Conservation (phyloP, 2,888 invertebrate species). For the Stenodema calcarata region DNA sequence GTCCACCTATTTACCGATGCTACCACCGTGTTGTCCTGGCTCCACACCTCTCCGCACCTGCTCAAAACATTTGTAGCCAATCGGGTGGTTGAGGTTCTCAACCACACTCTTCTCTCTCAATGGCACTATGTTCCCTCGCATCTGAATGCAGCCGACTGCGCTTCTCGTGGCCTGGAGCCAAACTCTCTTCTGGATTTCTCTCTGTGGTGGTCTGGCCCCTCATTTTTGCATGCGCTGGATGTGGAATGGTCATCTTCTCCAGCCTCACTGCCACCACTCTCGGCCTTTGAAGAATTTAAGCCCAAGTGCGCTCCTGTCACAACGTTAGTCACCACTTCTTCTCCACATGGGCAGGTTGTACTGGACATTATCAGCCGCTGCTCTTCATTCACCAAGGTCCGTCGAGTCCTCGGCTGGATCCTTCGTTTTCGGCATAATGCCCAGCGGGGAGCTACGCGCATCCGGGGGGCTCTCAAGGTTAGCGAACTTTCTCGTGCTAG, state of each 20-base stretch:
- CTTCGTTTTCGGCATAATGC: too few relatives aligned
- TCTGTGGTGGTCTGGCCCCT: too few relatives aligned
- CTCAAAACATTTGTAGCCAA: too few relatives aligned
- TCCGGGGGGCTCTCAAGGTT: too few relatives aligned
- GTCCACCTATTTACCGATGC: slow-evolving; percentile 51
- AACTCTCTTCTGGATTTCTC: too few relatives aligned
- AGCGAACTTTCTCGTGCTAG: too few relatives aligned
- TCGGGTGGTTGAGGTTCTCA: neutral
- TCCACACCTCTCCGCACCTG: slow-evolving; percentile 54
- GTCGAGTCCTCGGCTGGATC: too few relatives aligned
- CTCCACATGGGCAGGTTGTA: too few relatives aligned
- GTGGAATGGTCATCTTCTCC: too few relatives aligned
- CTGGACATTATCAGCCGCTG: neutral
- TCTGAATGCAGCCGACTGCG: neutral
- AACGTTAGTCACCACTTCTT: too few relatives aligned
- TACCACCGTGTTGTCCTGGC: slow-evolving; percentile 55
- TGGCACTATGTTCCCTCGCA: neutral
- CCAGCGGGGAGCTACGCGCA: too few relatives aligned
- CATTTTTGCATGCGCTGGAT: neutral
- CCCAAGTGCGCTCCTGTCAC: neutral
- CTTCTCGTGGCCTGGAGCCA: neutral
- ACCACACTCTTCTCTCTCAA: neutral
- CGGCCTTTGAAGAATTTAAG: neutral
- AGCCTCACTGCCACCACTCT: too few relatives aligned
- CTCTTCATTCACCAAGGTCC: neutral